Base-by-base conservation (phyloP, 2,888 invertebrate species). In the Lithophane leautieri region DNA sequence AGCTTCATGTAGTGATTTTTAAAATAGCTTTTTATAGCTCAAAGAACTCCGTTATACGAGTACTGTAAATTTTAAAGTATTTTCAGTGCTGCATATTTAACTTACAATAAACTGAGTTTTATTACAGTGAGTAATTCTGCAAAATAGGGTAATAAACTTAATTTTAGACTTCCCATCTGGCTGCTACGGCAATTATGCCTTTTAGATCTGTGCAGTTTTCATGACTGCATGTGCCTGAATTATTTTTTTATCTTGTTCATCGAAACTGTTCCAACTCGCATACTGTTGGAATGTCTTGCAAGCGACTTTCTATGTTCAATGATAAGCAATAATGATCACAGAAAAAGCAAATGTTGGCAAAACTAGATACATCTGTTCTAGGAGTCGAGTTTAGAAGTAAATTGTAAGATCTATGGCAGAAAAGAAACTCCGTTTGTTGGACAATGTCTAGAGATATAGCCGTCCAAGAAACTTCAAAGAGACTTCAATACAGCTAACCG, bases 101-200 rank as follows among this genome's bases (percentile, higher is more conserved):
- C 34, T 70, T 44, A 78, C 70, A 74, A 63, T 60, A 74, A 82
- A 70, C 42, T 3, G 34, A 40, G 62, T 70, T 74, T 79, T 74
- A 82, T 63, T 54, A 47, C 61, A 63, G 61, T 12, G 40, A 42
- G 66, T 70, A 70, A 63, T 82, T 79, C 67, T 67, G 70, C 72
- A 79, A 83, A 83, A 78, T 63, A 42, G 68, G 22, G 72, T 56
- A 76, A 76, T 82, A 63, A 83, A 82, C 60, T 70, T 81, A 50
- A 82, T 76, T 82, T 82, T 70, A 66, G 66, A 62, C 40, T 82
- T 83, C 60, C 66, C 25, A 67, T 19, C 66, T n/a, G n/a, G 12
- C 63, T 56, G 71, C 62, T 40, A 44, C 54, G 22, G 69, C 11
- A 68, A 42, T 81, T 56, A 80, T 58, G 47, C 1, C 6, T 69